These are phyloP conservation scores for Varanus salvator DNA, from an alignment of 2,113 vertebrate genomes.

Conservation along the genomic window DNA sequence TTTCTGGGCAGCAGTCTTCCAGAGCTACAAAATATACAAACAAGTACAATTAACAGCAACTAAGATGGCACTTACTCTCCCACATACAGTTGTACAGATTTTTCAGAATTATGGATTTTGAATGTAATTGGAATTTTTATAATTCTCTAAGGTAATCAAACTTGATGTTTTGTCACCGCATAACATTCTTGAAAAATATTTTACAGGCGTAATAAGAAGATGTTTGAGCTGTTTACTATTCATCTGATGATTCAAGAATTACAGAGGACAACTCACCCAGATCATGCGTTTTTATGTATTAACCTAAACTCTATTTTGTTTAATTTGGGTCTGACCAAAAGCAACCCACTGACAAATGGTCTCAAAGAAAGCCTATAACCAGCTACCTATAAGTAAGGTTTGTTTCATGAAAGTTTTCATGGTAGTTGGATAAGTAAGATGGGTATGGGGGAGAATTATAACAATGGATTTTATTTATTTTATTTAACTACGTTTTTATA, in stretches of 20 bases:
- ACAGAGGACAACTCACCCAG: slow-evolving; percentile 76
- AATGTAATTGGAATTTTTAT: slow-evolving; percentile 1
- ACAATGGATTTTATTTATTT: neutral
- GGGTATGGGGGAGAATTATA: slow-evolving; percentile 1
- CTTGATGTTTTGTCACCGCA: neutral
- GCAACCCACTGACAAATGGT: slow-evolving; percentile 43
- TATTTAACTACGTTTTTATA: too few relatives aligned
- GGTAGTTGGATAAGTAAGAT: slow-evolving; percentile 41
- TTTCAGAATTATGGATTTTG: neutral
- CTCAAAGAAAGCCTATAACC: slow-evolving; percentile 57
- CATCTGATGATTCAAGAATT: slow-evolving; percentile 85
- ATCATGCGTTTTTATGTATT: slow-evolving; percentile 83
- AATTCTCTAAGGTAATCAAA: neutral
- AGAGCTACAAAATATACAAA: neutral
- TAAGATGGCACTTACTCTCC: slow-evolving; percentile 3
- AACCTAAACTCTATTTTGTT: slow-evolving; percentile 88
- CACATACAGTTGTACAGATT: neutral
- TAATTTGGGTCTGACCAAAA: slow-evolving; percentile 81
- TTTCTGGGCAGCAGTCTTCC: neutral
- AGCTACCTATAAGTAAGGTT: neutral
- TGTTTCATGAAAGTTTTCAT: slow-evolving; percentile 22
- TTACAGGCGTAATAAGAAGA: slow-evolving; percentile 86
- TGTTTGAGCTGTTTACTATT: slow-evolving; percentile 87
- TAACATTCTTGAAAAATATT: slow-evolving; percentile 57
- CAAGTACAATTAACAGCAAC: neutral